Evolutionary conservation across 2,113 vertebrate genomes (phyloP).

Genomic region (Aegithalos caudatus): DNA sequence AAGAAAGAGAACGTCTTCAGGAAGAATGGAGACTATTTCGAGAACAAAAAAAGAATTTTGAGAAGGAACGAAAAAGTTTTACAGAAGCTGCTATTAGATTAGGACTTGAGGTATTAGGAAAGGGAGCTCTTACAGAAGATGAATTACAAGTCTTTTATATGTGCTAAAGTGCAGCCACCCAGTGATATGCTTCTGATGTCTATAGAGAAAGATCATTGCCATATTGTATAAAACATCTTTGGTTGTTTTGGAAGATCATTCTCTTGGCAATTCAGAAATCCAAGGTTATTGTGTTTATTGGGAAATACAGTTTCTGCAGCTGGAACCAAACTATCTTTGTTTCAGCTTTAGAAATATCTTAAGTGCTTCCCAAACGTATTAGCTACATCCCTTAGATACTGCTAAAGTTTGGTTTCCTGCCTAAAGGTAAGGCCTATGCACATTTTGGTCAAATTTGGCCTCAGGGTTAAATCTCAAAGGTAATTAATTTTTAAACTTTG

Average conservation of each 20-base stretch:
- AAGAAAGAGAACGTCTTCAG: slow-evolving; percentile 92
- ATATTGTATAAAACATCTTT: not conserved
- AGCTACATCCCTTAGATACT: not conserved
- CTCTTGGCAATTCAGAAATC: not conserved
- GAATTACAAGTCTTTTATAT: not conserved
- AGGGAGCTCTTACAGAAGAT: not conserved
- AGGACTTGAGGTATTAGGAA: slow-evolving; percentile 84
- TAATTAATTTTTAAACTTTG: not conserved
- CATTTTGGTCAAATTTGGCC: not conserved
- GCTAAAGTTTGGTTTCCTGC: not conserved
- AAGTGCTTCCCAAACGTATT: not conserved
- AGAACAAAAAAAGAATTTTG: slow-evolving; percentile 94
- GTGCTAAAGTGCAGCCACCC: not conserved
- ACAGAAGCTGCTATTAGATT: slow-evolving; percentile 95
- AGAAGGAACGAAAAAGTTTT: slow-evolving; percentile 90
- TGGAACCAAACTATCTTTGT: not conserved
- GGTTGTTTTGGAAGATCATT: not conserved
- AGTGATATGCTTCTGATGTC: not conserved
- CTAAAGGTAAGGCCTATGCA: not conserved
- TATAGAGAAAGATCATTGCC: not conserved
- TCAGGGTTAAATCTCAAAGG: not conserved
- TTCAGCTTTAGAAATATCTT: not conserved
- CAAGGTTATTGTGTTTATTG: rapidly evolving
- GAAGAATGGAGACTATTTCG: slow-evolving; percentile 93
- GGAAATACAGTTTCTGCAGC: not conserved